Evolutionary conservation across 1,140 invertebrate species (phyloP), one percentile per base, ranked within the genome.

Genomic region (Hyphantria cunea): DNA sequence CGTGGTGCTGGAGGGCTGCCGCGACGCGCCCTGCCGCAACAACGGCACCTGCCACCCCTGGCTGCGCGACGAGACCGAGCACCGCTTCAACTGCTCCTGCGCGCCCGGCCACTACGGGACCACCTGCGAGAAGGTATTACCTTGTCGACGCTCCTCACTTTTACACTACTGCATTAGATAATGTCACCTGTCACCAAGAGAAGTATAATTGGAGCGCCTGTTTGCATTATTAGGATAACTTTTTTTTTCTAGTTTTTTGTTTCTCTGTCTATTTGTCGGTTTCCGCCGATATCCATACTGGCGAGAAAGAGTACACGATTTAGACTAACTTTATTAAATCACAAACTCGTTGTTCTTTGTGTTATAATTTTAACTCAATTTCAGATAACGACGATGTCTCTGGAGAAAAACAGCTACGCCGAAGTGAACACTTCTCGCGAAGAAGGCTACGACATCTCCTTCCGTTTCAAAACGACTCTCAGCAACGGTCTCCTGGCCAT

Each of bases 381-480:
- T 13, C 74, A 94, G 92, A 90, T 93, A 15, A 99, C 97, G 0
- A 98, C 97, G 0, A 95, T 98, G 92, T 98, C 97, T 0, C 92
- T 98, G 68, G 94, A 93, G 66, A 95, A 94, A 41, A 93, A 92
- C 63, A 97, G 96, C 32, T 94, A 95, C 80, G 94, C 96, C 25
- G 92, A 94, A 39, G 94, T 97, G 8, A 95, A 96, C 69, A 97
- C 96, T 0, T 93, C 93, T 8, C 93, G 95, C 25, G 95, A 96
- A 65, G 96, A 96, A 82, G 96, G 96, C 45, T 97, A 97, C 84
- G 96, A 97, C 77, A 95, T 98, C 39, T 94, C 96, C 65, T 95
- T 98, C 76, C 92, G 96, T 17, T 98, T 99, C 84, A 95, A 96
- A 76, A 99, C 98, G 0, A 98, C 97, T 3, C 84, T 98, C 25